These are phyloP conservation scores for Orcinus orca DNA, from an alignment of 2,113 vertebrate genomes.

Conservation along the genomic window DNA sequence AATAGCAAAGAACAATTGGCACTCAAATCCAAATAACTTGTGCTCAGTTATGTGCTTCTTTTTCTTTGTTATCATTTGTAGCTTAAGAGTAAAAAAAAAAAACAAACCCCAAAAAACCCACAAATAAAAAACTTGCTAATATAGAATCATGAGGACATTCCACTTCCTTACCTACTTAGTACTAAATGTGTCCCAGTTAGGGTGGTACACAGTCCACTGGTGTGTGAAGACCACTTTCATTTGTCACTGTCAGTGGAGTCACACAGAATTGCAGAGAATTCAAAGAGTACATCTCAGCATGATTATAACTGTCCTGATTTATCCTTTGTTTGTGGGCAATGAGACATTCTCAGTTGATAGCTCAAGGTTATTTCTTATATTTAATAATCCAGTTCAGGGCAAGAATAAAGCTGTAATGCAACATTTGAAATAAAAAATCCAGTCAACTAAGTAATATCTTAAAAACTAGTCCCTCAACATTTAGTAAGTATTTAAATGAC, in stretches of 20 bases:
- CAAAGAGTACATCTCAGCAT: neutral
- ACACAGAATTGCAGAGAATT: neutral
- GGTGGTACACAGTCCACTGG: neutral
- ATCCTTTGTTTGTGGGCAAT: neutral
- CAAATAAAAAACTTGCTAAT: neutral
- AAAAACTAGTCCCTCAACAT: neutral
- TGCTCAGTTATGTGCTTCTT: neutral
- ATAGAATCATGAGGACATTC: neutral
- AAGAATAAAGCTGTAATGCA: constrained; percentile 32
- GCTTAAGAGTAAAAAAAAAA: neutral
- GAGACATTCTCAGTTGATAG: neutral
- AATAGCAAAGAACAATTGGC: neutral
- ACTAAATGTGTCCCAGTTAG: neutral
- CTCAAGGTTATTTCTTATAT: constrained; percentile 12
- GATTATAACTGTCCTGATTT: neutral
- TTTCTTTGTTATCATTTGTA: neutral
- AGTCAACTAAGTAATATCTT: neutral
- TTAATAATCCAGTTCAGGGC: neutral
- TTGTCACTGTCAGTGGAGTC: neutral
- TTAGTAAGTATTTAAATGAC: neutral
- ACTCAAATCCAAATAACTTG: neutral
- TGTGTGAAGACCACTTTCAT: neutral
- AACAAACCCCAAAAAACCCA: too few relatives aligned
- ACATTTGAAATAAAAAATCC: constrained; percentile 31
- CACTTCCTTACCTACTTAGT: neutral